Base-by-base conservation (phyloP, 2,113 vertebrate species). In the Marmota flaviventris region DNA sequence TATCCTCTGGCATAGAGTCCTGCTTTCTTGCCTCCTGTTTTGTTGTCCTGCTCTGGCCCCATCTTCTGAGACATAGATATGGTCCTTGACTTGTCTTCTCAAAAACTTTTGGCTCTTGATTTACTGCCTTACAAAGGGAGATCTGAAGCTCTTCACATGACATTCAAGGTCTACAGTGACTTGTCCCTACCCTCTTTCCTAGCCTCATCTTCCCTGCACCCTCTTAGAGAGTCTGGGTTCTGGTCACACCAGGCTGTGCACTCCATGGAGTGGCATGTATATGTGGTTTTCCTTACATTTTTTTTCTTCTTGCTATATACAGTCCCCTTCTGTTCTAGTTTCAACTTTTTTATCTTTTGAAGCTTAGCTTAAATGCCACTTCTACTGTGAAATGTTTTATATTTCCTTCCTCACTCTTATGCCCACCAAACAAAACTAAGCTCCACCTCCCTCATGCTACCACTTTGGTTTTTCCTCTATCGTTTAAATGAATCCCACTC, bases 81-180 rank as follows among this genome's bases (percentile, higher is more conserved):
- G 10, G 25, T 65, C 39, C 42, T 87, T 88, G 14, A n/a, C 8
- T 75, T 73, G 34, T 69, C 67, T 86, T 14, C 48, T 92, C n/a
- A 69, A 91, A 91, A 85, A 29, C 58, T 84, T 85, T 84, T 86
- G 69, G 51, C 16, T 76, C 45, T 91, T 94, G 86, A 89, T 84
- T 63, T 84, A 51, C 53, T 82, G 14, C 69, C 76, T 85, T 45
- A 34, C 25, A 56, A 29, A 58, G 37, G 53, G 82, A 88, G 18
- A 37, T 34, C 3, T 61, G 16, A 95, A 94, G 45, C 24, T 89
- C 67, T 90, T 65, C 9, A 29, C 4, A 14, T 42, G 72, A 18
- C 53, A 56, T 45, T 93, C n/a, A 39, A 65, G 78, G 63, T 22
- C 65, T n/a, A 37, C 6, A 32, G 25, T 37, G n/a, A 84, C 75